A percentile compares a stretch with the other conserved stretches of the same genome.
These are phyloP conservation scores for Tamias sibiricus DNA, from an alignment of 2,113 vertebrate genomes.

Conservation along the genomic window DNA sequence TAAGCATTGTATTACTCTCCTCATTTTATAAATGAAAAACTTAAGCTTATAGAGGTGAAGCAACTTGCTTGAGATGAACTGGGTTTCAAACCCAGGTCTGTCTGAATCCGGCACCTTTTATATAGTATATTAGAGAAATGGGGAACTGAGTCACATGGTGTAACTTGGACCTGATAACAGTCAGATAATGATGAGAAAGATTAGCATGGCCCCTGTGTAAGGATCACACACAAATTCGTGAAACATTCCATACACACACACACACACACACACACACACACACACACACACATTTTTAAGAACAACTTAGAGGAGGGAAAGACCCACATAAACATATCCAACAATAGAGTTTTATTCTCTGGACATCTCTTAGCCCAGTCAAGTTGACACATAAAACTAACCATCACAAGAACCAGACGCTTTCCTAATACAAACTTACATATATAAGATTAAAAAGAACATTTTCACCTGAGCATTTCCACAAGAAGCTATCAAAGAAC, in stretches of 20 bases:
- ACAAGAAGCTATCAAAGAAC: neutral
- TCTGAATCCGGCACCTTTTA: neutral
- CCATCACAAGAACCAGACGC: neutral
- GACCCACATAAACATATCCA: neutral
- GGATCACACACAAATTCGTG: too few relatives aligned
- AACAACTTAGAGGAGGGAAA: neutral
- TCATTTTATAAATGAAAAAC: neutral
- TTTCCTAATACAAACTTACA: neutral
- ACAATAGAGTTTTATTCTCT: neutral
- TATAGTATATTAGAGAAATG: neutral
- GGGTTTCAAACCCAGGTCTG: constrained; percentile 3
- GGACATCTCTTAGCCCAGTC: neutral
- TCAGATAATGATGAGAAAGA: neutral
- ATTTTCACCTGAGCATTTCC: neutral
- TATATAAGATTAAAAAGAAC: neutral
- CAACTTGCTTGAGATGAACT: constrained; percentile 15
- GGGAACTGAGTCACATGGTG: neutral
- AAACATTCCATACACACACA: too few relatives aligned
- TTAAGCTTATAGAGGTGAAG: neutral
- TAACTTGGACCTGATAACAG: neutral
- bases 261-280: too few relatives aligned
- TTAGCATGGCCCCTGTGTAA: too few relatives aligned
- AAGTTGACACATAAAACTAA: neutral
- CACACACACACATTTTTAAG: too few relatives aligned
- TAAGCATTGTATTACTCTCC: neutral